Evolutionary conservation across 1,140 invertebrate genomes (phyloP), one percentile per base, ranked within the genome.

Genomic region (Grapholita molesta): DNA sequence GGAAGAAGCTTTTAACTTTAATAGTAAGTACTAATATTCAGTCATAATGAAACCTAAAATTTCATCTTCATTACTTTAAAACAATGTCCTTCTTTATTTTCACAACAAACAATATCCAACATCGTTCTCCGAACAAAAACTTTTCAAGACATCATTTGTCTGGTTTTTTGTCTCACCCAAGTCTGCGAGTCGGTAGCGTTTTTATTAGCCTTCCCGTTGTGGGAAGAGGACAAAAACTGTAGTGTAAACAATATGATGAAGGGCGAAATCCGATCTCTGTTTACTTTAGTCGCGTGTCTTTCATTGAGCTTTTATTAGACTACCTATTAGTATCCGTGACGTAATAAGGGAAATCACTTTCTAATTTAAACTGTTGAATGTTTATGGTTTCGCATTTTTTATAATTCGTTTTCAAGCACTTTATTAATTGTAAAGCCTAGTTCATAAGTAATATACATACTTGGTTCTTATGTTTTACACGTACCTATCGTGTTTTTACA

Each of bases 131-230:
- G 25, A n/a, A 61, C 55, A 61, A 61, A 61, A 32, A 61, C 24
- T 23, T 28, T 61, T 61, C 24, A 28, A 61, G 55, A 61, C 61
- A 77, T 85, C 83, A 88, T 88, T 88, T 88, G 86, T 87, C 68
- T 67, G 65, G 67, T 78, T 80, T 80, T 80, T 79, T 83, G 80
- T 80, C 71, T 64, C 72, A 53, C 55, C 55, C n/a, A 71, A 81
- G 78, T 84, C 83, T 84, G 86, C 83, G 82, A 86, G 77, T 79
- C 78, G 69, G 79, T 77, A 68, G 71, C 69, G 78, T 83, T 82
- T 87, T 81, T 83, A 83, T 82, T 82, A 68, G 75, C 70, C 67
- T 53, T 38, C 69, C 72, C 72, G 48, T 69, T 78, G 77, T 83
- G 55, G 28, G 55, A 61, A n/a, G 25, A 15, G 55, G 55, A 61